Conservation (phyloP, 1,140 invertebrate species). For the Arion vulgaris region DNA sequence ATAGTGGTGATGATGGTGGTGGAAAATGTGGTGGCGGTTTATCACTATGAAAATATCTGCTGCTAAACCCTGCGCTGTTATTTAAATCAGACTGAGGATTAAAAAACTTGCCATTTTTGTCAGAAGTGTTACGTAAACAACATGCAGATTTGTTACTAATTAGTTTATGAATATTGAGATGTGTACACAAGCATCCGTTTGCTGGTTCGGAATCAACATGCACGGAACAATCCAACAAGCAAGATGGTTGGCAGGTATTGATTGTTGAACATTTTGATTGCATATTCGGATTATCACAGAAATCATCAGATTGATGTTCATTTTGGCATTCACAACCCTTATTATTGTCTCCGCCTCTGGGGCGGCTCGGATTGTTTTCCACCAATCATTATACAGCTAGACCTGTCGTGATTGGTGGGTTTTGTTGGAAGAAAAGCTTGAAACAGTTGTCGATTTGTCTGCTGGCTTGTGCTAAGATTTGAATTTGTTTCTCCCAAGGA, state of each 20-base stretch:
- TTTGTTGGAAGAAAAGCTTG: constrained; percentile 31
- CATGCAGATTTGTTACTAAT: background rate
- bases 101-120: no score
- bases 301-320: background rate
- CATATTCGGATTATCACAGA: constrained; percentile 16
- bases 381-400: background rate
- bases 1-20: background rate
- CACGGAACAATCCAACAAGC: background rate
- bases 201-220: background rate
- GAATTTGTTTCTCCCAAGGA: background rate
- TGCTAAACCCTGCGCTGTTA: background rate
- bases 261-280: background rate
- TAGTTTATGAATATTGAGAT: background rate
- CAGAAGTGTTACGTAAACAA: background rate
- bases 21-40: background rate
- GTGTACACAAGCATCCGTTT: background rate
- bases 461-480: background rate
- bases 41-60: background rate
- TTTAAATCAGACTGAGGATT: background rate
- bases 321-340: background rate
- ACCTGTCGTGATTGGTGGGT: constrained; percentile 9
- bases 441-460: background rate
- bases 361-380: no score
- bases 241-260: background rate
- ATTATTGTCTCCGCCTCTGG: background rate